phyloP scores from a whole-genome alignment of 2,888 invertebrate genomes.

The Thalpophila matura region DNA sequence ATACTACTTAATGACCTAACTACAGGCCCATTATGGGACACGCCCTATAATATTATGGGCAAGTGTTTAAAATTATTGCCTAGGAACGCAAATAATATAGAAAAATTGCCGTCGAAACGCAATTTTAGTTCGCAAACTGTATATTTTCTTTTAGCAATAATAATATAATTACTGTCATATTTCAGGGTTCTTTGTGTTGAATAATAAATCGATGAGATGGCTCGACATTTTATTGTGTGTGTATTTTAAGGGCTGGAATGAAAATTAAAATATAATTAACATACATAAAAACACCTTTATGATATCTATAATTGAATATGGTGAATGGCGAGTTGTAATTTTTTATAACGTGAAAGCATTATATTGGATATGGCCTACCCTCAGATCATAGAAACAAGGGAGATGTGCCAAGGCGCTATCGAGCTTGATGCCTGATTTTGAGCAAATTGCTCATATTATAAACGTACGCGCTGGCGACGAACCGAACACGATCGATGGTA shows the following conservation, averaged over 20 bases:
- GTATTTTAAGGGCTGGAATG: slow-evolving; percentile 2
- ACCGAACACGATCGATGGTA: too few species aligned
- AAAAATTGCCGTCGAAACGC: slow-evolving; percentile 46
- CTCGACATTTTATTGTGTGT: neutral
- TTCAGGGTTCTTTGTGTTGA: slow-evolving; percentile 50
- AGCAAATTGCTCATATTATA: too few species aligned
- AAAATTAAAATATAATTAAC: slow-evolving; percentile 31
- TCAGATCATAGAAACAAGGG: too few species aligned
- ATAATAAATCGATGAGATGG: slow-evolving; percentile 7
- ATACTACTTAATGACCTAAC: slow-evolving; percentile 59
- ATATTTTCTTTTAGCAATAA: slow-evolving; percentile 56
- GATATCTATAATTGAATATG: slow-evolving; percentile 15
- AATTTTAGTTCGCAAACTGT: slow-evolving; percentile 48
- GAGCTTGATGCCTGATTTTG: too few species aligned
- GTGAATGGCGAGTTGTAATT: slow-evolving; percentile 10
- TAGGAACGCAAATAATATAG: slow-evolving; percentile 64
- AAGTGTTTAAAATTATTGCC: slow-evolving; percentile 68
- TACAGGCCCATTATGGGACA: slow-evolving; percentile 33
- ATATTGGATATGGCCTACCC: neutral
- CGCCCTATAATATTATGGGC: slow-evolving; percentile 49
- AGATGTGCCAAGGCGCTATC: too few species aligned
- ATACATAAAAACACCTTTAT: slow-evolving; percentile 23
- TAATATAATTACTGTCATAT: slow-evolving; percentile 59
- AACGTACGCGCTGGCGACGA: too few species aligned
- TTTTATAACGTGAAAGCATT: neutral